Conservation (phyloP, 2,797 vertebrate species). For the Hylomyscus alleni region DNA sequence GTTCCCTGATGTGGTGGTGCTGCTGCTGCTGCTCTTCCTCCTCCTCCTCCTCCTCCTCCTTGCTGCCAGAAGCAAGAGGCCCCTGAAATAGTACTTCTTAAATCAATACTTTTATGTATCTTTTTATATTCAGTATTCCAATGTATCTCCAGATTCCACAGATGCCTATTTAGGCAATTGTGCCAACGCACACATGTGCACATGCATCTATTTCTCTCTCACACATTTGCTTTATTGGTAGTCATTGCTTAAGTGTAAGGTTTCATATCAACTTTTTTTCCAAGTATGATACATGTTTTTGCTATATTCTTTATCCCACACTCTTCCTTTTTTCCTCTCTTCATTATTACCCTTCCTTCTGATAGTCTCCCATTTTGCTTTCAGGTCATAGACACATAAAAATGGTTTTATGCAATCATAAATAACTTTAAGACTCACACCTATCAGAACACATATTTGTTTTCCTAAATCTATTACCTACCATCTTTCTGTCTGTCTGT, state of each 20-base stretch:
- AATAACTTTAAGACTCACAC: background rate
- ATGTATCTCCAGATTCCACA: background rate
- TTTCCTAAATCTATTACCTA: background rate
- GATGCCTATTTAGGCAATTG: background rate
- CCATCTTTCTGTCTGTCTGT: too few relatives aligned
- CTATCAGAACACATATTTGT: background rate
- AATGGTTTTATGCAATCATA: background rate
- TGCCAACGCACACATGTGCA: background rate
- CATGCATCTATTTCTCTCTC: background rate
- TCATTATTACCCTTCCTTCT: background rate
- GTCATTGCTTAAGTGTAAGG: background rate
- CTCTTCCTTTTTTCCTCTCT: background rate
- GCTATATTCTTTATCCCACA: background rate
- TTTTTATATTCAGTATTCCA: background rate
- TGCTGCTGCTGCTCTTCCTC: background rate
- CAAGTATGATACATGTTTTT: background rate
- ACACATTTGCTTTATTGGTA: background rate
- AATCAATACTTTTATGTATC: background rate
- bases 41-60: too few relatives aligned
- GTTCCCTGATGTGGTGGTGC: background rate
- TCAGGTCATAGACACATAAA: background rate
- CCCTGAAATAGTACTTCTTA: background rate
- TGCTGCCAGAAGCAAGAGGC: background rate
- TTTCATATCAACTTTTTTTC: background rate
- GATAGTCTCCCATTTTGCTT: background rate